phyloP scores from a whole-genome alignment of 2,797 vertebrate genomes.

The Echeneis naucrates region DNA sequence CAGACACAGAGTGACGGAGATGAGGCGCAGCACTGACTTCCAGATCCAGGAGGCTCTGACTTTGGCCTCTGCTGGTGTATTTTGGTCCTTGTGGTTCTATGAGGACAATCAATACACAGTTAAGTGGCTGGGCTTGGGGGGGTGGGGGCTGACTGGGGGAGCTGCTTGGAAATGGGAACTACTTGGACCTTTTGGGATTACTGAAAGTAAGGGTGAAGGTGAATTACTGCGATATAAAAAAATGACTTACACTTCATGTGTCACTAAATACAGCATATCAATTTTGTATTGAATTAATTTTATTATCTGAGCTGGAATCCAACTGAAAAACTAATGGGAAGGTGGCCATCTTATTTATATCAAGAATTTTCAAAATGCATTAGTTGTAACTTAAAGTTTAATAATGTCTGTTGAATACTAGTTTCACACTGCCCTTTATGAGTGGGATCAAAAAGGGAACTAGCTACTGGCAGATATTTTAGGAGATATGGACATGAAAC shows the following conservation, averaged over 20 bases:
- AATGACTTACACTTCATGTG: not conserved
- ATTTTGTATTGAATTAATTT: not conserved
- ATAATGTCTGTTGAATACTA: not conserved
- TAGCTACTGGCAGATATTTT: not conserved
- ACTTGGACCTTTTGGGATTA: constrained; percentile 15
- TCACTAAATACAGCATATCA: not conserved
- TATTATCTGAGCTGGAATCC: not conserved
- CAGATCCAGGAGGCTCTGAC: constrained; percentile 70
- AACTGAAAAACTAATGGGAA: not conserved
- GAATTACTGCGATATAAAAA: not conserved
- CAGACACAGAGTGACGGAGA: constrained; percentile 74
- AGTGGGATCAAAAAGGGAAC: not conserved
- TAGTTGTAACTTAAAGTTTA: not conserved
- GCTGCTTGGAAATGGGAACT: constrained; percentile 17
- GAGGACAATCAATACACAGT: constrained; percentile 61
- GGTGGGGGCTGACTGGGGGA: constrained; percentile 24
- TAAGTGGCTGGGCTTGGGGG: constrained; percentile 58
- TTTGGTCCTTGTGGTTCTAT: constrained; percentile 65
- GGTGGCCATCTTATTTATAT: not conserved
- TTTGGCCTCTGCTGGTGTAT: constrained; percentile 56
- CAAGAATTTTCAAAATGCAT: not conserved
- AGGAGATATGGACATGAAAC: not conserved
- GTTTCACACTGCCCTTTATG: not conserved
- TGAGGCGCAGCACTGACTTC: constrained; percentile 76
- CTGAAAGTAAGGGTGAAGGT: constrained; percentile 20